Evolutionary conservation across 2,113 vertebrate genomes (phyloP), one percentile per base, ranked within the genome.

Genomic region (Cyphomyrus plagiostoma): DNA sequence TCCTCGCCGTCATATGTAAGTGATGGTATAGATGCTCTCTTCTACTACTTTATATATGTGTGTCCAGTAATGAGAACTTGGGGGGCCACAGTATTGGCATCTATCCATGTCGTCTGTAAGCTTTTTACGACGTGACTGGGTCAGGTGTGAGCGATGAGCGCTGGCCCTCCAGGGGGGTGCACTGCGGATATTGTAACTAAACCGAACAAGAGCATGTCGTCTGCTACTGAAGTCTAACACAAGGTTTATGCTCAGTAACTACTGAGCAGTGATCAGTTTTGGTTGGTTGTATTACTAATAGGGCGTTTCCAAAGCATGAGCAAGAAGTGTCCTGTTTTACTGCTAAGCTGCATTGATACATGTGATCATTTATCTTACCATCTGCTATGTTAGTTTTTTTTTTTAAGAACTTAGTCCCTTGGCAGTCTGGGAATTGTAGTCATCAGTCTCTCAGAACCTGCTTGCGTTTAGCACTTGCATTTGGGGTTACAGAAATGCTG

Each of bases 41-140:
- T 80, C 74, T 80, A 15, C 35, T 80, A 19, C 17, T 80, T 42
- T 17, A 50, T 90, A 89, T 66, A 50, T 92, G 92, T 92, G 92
- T 93, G 92, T 91, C 91, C 92, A 90, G 90, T 30, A 88, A 15
- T 90, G 84, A 80, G 80, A 21, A 46, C 82, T 13, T 80, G 74
- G 35, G 35, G 15, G 74, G 30, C 74, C 17, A 19, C 74, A 19
- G 74, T 26, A 70, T 70, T 30, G 62, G n/a, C 62, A 30, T 70
- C 62, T 70, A 30, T 70, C n/a, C 62, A 42, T 42, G 74, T 77
- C 30, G 13, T 19, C 70, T 77, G 74, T 80, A 17, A 80, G 74
- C 74, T 70, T 70, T 70, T 30, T 26, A 30, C 62, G n/a, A 70
- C 62, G n/a, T 26, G n/a, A 70, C n/a, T 26, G 62, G 62, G 62